A percentile compares a stretch with the other conserved stretches of the same genome.
phyloP scores from a whole-genome alignment of 2,113 vertebrate species.

The Saguinus midas region DNA sequence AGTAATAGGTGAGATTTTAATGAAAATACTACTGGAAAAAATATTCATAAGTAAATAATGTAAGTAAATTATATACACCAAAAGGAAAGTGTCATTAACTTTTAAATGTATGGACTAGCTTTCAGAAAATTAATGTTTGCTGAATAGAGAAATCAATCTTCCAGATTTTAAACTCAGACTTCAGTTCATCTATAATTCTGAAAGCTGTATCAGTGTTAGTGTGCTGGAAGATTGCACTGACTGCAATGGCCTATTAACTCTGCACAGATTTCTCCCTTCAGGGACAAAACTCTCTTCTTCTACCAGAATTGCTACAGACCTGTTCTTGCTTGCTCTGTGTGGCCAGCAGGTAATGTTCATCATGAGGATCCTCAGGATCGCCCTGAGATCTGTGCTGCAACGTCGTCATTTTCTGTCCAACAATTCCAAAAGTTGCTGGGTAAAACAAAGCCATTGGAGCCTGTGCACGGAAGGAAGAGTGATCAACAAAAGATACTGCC shows the following conservation, averaged over 20 bases:
- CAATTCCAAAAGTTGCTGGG: slow-evolving; percentile 96
- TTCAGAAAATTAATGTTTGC: background rate
- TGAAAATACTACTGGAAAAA: background rate
- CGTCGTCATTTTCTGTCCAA: slow-evolving; percentile 97
- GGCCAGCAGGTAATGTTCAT: slow-evolving; percentile 95
- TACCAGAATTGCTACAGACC: slow-evolving; percentile 78
- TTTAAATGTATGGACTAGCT: background rate
- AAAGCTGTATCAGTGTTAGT: background rate
- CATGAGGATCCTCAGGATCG: slow-evolving; percentile 95
- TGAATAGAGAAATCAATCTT: background rate
- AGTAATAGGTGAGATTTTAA: background rate
- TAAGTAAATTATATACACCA: background rate
- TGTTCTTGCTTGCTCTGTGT: slow-evolving; percentile 99
- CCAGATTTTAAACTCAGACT: slow-evolving; percentile 2
- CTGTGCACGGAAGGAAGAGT: slow-evolving; percentile 76
- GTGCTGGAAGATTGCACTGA: background rate
- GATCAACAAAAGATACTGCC: background rate
- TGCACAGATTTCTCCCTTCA: background rate
- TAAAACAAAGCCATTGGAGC: slow-evolving; percentile 99
- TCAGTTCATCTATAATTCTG: background rate
- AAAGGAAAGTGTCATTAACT: background rate
- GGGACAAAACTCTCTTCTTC: background rate
- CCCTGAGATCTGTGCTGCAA: slow-evolving; percentile 95
- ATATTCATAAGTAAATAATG: background rate
- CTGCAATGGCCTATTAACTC: too few species aligned